Percentiles rank a stretch among this genome's conserved stretches.
These are phyloP conservation scores for Polypedilum vanderplanki DNA, from an alignment of 1,140 invertebrate genomes.

Conservation along the genomic window DNA sequence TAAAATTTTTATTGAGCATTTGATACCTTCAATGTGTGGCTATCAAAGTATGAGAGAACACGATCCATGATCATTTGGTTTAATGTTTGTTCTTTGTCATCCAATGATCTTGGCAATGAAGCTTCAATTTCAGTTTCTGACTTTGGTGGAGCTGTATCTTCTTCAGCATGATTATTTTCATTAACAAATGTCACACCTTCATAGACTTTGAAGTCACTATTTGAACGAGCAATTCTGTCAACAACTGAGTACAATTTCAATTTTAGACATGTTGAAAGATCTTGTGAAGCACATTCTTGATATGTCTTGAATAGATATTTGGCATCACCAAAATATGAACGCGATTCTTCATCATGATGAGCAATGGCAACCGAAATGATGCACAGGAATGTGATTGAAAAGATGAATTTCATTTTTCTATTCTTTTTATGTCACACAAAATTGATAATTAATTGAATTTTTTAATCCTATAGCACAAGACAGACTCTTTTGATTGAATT, in stretches of 20 bases:
- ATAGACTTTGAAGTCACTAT: slow-evolving; percentile 54
- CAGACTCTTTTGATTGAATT: not conserved
- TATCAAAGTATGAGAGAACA: slow-evolving; percentile 62
- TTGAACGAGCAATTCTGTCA: slow-evolving; percentile 58
- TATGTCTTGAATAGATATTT: slow-evolving; percentile 53
- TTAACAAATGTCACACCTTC: slow-evolving; percentile 61
- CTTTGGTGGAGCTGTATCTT: slow-evolving; percentile 39
- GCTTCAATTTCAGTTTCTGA: slow-evolving; percentile 57
- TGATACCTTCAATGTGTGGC: slow-evolving; percentile 65
- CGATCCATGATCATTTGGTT: slow-evolving; percentile 68
- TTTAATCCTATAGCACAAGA: not conserved
- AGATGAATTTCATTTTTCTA: not conserved
- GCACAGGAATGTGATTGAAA: not conserved
- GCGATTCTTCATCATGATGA: slow-evolving; percentile 40
- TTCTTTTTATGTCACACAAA: not conserved
- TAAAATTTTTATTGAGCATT: not conserved
- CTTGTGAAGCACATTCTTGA: slow-evolving; percentile 63
- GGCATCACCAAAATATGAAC: slow-evolving; percentile 48
- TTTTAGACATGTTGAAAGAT: slow-evolving; percentile 66
- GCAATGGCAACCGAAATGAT: not conserved
- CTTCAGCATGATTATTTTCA: slow-evolving; percentile 46
- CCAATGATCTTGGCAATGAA: slow-evolving; percentile 57
- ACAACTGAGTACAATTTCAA: slow-evolving; percentile 64
- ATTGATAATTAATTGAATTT: no score
- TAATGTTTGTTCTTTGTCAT: slow-evolving; percentile 62